A percentile compares a stretch with the other conserved stretches of the same genome.
phyloP scores from a whole-genome alignment of 2,113 vertebrate genomes.

The Toxotes jaculatrix region DNA sequence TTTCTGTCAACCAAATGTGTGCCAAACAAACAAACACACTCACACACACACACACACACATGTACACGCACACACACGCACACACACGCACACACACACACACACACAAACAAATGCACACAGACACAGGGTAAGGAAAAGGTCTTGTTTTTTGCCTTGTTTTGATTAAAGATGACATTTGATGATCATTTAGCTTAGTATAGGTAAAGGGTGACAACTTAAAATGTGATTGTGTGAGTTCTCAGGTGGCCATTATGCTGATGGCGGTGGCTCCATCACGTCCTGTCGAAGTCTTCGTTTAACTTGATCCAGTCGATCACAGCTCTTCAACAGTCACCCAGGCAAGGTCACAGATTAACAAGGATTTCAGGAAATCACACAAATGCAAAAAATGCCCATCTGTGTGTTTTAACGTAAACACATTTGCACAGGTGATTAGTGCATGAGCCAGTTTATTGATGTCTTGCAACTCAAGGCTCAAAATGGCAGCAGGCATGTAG shows the following conservation, averaged over 20 bases:
- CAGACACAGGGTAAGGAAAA: constrained; percentile 44
- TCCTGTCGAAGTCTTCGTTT: not conserved
- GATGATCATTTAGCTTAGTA: constrained; percentile 53
- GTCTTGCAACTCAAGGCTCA: constrained; percentile 16
- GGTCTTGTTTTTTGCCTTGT: constrained; percentile 16
- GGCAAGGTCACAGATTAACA: constrained; percentile 23
- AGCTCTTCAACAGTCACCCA: constrained; percentile 2
- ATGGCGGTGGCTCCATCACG: not conserved
- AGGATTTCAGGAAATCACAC: constrained; percentile 55
- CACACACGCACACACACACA: not conserved
- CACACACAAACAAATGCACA: constrained; percentile 61
- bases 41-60: constrained; percentile 23
- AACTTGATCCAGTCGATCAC: constrained; percentile 10
- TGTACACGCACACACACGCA: constrained; percentile 12
- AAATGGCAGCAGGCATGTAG: constrained; percentile 20
- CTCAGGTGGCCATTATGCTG: constrained; percentile 30
- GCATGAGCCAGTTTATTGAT: constrained; percentile 13
- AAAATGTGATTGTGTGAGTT: constrained; percentile 14
- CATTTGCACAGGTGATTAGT: constrained; percentile 12
- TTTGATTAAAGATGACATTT: constrained; percentile 59
- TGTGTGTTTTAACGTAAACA: constrained; percentile 25
- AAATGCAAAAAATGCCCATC: constrained; percentile 37
- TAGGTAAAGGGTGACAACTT: constrained; percentile 37
- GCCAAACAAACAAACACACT: constrained; percentile 76
- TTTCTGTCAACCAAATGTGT: constrained; percentile 81